Percentiles rank a stretch among this genome's conserved stretches.
These are phyloP conservation scores for Perizoma affinitatum DNA, from an alignment of 2,888 invertebrate species.

Conservation along the genomic window DNA sequence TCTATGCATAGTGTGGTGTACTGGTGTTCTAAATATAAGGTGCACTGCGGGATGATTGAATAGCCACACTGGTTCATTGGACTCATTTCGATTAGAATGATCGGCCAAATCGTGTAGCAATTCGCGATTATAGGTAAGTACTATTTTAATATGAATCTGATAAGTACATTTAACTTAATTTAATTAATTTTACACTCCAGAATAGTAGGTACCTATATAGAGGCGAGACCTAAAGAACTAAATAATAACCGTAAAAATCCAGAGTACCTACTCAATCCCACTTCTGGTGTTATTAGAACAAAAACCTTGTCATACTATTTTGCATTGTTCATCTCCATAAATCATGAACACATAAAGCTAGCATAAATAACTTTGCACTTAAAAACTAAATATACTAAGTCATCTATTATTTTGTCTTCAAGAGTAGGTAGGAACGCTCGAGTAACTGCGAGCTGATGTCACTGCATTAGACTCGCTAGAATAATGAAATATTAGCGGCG, in stretches of 20 bases:
- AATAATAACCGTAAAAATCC: neutral
- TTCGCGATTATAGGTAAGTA: constrained; percentile 7
- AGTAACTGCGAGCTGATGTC: constrained; percentile 52
- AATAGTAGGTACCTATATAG: neutral
- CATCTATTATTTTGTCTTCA: constrained; percentile 24
- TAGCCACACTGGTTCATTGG: constrained; percentile 61
- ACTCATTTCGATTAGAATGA: constrained; percentile 52
- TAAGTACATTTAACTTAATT: constrained; percentile 2
- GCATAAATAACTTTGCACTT: constrained; percentile 19
- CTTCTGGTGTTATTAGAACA: constrained; percentile 1
- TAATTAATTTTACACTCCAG: no score
- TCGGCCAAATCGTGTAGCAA: constrained; percentile 24
- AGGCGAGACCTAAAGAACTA: neutral
- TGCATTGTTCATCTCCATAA: constrained; percentile 5
- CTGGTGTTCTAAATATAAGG: constrained; percentile 38
- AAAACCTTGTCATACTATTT: constrained; percentile 1
- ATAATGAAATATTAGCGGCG: constrained; percentile 48
- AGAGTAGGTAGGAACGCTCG: constrained; percentile 29
- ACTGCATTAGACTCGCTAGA: constrained; percentile 41
- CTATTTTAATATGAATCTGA: constrained; percentile 5
- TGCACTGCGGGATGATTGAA: constrained; percentile 52
- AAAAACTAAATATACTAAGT: constrained; percentile 7
- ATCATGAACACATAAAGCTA: constrained; percentile 14
- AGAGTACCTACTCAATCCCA: neutral
- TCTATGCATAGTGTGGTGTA: constrained; percentile 38